phyloP scores from a whole-genome alignment of 2,113 vertebrate species.

The Isichthys henryi region DNA sequence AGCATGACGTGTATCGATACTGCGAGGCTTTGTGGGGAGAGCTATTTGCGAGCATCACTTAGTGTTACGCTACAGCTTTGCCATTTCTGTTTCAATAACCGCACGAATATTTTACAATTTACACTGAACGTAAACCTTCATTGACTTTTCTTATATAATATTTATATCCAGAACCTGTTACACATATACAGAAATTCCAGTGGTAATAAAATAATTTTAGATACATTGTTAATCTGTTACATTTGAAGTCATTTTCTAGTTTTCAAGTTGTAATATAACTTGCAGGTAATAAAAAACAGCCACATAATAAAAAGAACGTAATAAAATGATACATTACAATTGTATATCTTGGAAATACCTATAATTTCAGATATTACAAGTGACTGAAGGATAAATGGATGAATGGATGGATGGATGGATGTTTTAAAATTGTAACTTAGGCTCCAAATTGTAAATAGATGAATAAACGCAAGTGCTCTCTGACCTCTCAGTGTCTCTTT shows the following conservation, averaged over 20 bases:
- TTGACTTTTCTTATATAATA: background rate
- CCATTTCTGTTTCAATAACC: background rate
- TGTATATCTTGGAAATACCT: background rate
- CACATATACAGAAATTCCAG: background rate
- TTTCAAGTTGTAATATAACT: background rate
- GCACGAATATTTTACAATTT: background rate
- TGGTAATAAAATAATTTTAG: background rate
- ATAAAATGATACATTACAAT: background rate
- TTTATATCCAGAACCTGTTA: background rate
- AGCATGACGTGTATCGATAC: background rate
- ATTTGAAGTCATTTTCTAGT: background rate
- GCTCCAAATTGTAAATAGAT: background rate
- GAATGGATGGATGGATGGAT: background rate
- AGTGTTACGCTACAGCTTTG: background rate
- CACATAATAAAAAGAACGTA: background rate
- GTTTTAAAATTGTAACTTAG: background rate
- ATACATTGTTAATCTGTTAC: background rate
- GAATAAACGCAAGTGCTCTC: background rate
- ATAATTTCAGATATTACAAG: background rate
- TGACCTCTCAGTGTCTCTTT: background rate
- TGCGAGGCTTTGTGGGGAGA: background rate
- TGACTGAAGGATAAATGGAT: background rate
- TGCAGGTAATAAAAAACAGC: background rate
- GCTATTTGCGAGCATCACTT: background rate
- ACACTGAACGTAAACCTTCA: background rate